Evolutionary conservation across 1,140 invertebrate genomes (phyloP).

Genomic region (Helicoverpa zea): DNA sequence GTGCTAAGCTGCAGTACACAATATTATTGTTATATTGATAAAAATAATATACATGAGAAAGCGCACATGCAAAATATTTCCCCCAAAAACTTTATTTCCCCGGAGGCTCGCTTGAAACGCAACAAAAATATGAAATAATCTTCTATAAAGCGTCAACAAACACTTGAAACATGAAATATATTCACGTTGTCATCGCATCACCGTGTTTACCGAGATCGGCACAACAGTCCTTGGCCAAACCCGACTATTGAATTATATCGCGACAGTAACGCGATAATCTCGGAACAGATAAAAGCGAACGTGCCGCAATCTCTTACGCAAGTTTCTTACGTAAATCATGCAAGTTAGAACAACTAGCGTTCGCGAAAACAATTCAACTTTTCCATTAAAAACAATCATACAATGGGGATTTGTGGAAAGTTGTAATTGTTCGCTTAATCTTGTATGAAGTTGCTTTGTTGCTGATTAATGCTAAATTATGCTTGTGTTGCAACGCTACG

Average conservation of each 20-base stretch:
- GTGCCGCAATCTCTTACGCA: conserved; percentile 44
- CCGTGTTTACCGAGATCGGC: conserved; percentile 29
- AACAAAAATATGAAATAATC: conserved; percentile 14
- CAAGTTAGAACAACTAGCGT: conserved; percentile 28
- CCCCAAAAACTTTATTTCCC: not conserved
- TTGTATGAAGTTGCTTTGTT: conserved; percentile 1
- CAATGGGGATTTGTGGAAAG: conserved; percentile 2
- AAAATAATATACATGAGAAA: not conserved
- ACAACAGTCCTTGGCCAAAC: conserved; percentile 20
- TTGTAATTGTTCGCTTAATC: conserved; percentile 26
- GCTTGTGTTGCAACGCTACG: not conserved
- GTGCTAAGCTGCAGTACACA: too few species aligned
- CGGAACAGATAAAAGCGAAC: conserved; percentile 49
- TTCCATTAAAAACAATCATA: conserved; percentile 48
- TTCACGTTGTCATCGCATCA: conserved; percentile 44
- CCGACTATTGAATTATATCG: conserved; percentile 65
- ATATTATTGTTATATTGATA: not conserved
- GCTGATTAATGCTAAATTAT: not conserved
- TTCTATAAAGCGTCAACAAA: not conserved
- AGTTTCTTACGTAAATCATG: conserved; percentile 40
- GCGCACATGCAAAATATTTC: not conserved
- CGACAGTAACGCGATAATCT: conserved; percentile 53
- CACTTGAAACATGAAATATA: conserved; percentile 32
- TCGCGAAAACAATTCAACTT: conserved; percentile 43
- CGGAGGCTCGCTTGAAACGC: not conserved